A percentile compares a stretch with the other conserved stretches of the same genome.
Conservation (phyloP, 2,888 invertebrate species). For the Cataglyphis albicans region DNA sequence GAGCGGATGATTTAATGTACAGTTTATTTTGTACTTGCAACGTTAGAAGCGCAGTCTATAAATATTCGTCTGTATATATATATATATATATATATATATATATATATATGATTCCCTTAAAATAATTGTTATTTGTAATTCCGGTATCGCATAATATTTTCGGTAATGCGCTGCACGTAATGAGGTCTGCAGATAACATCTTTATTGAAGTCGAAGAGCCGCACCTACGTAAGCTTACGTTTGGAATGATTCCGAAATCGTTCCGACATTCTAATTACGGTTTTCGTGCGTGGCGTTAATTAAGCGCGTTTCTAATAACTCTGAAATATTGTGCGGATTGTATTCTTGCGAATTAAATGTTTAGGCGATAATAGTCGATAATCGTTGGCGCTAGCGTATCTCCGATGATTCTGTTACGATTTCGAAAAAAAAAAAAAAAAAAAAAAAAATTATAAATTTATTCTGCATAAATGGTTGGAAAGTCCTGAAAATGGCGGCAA, state of each 20-base stretch:
- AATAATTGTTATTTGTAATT: not conserved
- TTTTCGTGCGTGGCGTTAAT: constrained; percentile 58
- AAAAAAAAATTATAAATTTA: constrained; percentile 75
- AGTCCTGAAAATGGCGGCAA: constrained; percentile 71
- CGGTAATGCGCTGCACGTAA: constrained; percentile 44
- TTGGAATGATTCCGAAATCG: constrained; percentile 49
- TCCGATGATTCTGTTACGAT: constrained; percentile 65
- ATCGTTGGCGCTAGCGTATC: constrained; percentile 40
- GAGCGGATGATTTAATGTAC: not conserved
- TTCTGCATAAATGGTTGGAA: constrained; percentile 72
- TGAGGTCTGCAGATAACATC: constrained; percentile 30
- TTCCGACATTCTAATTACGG: constrained; percentile 50
- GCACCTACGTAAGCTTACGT: constrained; percentile 4
- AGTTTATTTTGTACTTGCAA: constrained; percentile 17
- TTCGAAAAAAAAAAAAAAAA: constrained; percentile 17
- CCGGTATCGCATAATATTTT: constrained; percentile 17
- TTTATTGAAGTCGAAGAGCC: constrained; percentile 22
- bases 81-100: no score
- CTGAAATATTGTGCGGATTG: constrained; percentile 33
- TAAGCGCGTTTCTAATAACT: constrained; percentile 64
- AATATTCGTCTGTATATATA: not conserved
- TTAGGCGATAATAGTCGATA: constrained; percentile 58
- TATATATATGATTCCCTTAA: not conserved
- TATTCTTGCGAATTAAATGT: constrained; percentile 61
- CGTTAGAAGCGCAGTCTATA: not conserved